Percentiles rank a stretch among this genome's conserved stretches.
These are phyloP conservation scores for Caenorhabditis auriculariae DNA, from an alignment of 2,888 invertebrate genomes.

Conservation along the genomic window DNA sequence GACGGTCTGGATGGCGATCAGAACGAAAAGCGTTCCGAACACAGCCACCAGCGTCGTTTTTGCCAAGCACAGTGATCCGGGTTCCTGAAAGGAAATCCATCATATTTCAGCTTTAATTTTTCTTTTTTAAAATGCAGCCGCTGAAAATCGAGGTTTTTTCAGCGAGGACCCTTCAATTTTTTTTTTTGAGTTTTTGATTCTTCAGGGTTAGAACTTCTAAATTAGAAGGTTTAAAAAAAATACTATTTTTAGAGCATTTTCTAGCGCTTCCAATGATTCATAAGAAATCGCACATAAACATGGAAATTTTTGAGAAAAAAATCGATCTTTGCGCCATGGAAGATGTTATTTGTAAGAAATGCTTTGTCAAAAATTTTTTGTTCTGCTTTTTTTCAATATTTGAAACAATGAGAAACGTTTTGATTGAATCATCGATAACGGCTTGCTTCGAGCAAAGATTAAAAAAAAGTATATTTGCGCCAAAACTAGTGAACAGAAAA, in stretches of 20 bases:
- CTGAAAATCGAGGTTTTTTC: no score
- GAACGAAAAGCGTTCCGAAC: constrained; percentile 50
- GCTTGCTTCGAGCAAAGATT: not conserved
- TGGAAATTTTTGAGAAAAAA: no score
- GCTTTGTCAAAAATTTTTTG: not conserved
- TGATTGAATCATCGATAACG: constrained; percentile 3
- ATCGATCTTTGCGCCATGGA: no score
- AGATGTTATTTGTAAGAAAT: not conserved
- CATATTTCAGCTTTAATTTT: not conserved
- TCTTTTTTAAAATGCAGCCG: not conserved
- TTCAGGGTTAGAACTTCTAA: no score
- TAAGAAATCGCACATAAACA: no score
- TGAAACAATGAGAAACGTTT: no score
- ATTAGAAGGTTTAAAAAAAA: no score
- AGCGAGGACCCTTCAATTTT: no score
- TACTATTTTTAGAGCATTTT: no score
- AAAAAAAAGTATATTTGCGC: constrained; percentile 1
- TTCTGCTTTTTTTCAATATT: no score
- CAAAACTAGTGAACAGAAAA: not conserved
- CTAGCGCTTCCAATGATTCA: no score
- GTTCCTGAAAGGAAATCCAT: not conserved
- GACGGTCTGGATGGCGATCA: constrained; percentile 53
- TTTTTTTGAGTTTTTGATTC: no score
- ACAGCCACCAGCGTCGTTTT: constrained; percentile 49
- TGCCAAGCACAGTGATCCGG: constrained; percentile 46